Base-by-base conservation (phyloP, 2,888 invertebrate species). In the Pterostichus niger region DNA sequence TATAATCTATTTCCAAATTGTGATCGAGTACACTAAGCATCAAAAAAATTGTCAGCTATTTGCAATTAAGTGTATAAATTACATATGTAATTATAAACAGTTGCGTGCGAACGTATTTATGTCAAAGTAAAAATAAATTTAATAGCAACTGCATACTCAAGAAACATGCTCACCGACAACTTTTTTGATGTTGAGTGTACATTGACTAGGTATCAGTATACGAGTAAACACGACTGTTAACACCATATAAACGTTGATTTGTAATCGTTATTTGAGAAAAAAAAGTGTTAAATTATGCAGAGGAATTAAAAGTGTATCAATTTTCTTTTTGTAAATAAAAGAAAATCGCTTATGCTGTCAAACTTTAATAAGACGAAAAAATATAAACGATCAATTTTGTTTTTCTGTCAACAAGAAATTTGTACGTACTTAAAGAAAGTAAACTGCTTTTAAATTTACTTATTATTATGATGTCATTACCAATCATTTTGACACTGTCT, bases 211-310 rank as follows among this genome's bases (percentile, higher is more conserved):
- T 77, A 77, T 77, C 77, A 35, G 54, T 77, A 59, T 56, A 54
- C 75, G 54, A 56, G 56, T 17, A 77, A 77, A 77, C 77, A 77
- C n/a, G 77, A 44, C 56, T 77, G 77, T 56, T 77, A 59, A 77
- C 77, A 77, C 77, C 40, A 35, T 77, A 77, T 80, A 80, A 79
- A 64, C 68, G 80, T 71, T 71, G 77, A 77, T 77, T 77, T 77
- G 35, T 77, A 54, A 56, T 77, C 56, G 56, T 77, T 24, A 56
- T 40, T 56, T 54, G 33, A 13, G n/a, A n/a, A n/a, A 77, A 54
- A 77, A 77, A 54, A 75, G 46, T 73, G 73, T 73, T 24, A 79
- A 79, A 79, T 44, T 79, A 79, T 79, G 79, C 49, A 79, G 49
- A 52, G 17, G 71, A 80, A 80, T 15, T 80, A 80, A 80, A 78